These are phyloP conservation scores for Muscina levida DNA, from an alignment of 2,888 invertebrate genomes.

Conservation along the genomic window DNA sequence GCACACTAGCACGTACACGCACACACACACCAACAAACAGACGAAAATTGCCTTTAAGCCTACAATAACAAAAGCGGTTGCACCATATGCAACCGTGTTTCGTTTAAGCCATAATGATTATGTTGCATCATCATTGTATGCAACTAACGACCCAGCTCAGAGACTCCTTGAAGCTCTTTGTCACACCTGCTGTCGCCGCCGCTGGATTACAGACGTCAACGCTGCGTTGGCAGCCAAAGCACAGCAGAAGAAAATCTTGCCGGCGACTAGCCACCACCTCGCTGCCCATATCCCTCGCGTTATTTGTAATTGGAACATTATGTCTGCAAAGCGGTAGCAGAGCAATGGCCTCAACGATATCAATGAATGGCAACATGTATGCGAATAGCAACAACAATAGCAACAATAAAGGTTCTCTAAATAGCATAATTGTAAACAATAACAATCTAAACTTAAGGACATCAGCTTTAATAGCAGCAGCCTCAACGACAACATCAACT, in stretches of 20 bases:
- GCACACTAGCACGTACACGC: background rate
- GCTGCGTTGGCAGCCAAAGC: conserved; percentile 51
- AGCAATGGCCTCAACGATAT: conserved; percentile 36
- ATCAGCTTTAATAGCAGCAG: conserved; percentile 62
- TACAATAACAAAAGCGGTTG: conserved; percentile 67
- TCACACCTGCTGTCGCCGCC: conserved; percentile 51
- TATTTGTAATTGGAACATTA: conserved; percentile 70
- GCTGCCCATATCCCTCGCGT: background rate
- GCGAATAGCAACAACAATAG: conserved; percentile 60
- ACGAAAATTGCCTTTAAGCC: conserved; percentile 55
- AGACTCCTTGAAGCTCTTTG: conserved; percentile 54
- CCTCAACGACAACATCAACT: conserved; percentile 60
- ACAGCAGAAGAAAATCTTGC: conserved; percentile 61
- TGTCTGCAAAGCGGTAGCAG: conserved; percentile 70
- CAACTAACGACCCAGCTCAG: conserved; percentile 70
- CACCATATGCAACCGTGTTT: conserved; percentile 61
- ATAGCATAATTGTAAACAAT: conserved; percentile 58
- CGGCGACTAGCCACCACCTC: background rate
- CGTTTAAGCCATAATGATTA: conserved; percentile 78
- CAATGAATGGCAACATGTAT: conserved; percentile 35
- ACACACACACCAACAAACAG: conserved; percentile 23
- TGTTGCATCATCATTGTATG: conserved; percentile 78
- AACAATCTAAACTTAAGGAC: conserved; percentile 63
- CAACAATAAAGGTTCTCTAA: conserved; percentile 62
- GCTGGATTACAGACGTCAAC: conserved; percentile 45